Conservation (phyloP, 2,113 vertebrate species). For the Scalopus aquaticus region DNA sequence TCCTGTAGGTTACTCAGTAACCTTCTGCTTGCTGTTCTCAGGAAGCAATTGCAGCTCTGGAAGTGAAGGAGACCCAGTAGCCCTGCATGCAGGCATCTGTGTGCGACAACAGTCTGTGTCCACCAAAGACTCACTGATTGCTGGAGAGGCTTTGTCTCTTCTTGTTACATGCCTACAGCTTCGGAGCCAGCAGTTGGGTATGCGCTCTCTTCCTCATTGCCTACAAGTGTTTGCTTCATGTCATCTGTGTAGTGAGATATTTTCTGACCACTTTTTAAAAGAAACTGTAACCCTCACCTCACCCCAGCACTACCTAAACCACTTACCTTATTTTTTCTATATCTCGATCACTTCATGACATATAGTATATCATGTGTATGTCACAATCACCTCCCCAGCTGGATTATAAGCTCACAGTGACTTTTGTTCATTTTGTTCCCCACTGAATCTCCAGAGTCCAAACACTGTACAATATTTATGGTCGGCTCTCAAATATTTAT, state of each 20-base stretch:
- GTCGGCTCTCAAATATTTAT: not conserved
- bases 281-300: not conserved
- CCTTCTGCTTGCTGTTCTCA: conserved; percentile 71
- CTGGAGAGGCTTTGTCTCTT: conserved; percentile 96
- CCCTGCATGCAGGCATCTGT: conserved; percentile 96
- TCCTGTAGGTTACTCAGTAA: not conserved
- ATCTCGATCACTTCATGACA: not conserved
- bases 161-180: conserved; percentile 98
- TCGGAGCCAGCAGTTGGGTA: conserved; percentile 96
- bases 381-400: not conserved
- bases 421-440: not conserved
- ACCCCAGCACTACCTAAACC: not conserved
- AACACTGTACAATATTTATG: not conserved
- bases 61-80: conserved; percentile 95
- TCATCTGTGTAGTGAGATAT: not conserved
- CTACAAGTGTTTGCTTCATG: not conserved
- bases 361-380: not conserved
- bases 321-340: not conserved
- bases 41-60: conserved; percentile 99
- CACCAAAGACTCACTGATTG: conserved; percentile 97
- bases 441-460: not conserved
- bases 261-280: not conserved
- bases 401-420: not conserved
- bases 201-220: conserved; percentile 19
- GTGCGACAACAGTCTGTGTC: conserved; percentile 95